These are phyloP conservation scores for Platichthys flesus DNA, from an alignment of 2,113 vertebrate species.

Conservation along the genomic window DNA sequence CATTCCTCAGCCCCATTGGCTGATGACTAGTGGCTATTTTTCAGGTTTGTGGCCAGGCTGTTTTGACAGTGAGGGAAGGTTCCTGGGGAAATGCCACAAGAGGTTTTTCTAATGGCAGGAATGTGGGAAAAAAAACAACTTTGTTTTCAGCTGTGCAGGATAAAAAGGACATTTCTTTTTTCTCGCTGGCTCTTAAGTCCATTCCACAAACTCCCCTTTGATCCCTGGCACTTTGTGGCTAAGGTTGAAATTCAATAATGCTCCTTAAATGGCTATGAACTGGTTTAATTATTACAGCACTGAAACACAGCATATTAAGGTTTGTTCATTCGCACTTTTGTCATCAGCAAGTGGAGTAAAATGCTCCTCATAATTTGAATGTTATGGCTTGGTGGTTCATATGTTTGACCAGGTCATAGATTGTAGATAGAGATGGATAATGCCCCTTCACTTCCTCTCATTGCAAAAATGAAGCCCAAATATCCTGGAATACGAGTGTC, in stretches of 20 bases:
- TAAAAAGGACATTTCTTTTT: not conserved
- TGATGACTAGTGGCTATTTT: slow-evolving; percentile 30
- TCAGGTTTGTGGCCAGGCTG: slow-evolving; percentile 32
- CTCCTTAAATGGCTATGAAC: not conserved
- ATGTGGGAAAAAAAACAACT: slow-evolving; percentile 26
- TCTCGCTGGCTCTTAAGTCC: slow-evolving; percentile 21
- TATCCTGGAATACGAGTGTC: too few species aligned
- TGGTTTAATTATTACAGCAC: not conserved
- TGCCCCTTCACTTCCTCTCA: too few species aligned
- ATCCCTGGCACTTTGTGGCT: slow-evolving; percentile 37
- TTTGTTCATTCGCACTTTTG: not conserved
- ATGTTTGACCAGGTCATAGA: too few species aligned
- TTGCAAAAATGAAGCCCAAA: too few species aligned
- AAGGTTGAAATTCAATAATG: slow-evolving; percentile 13
- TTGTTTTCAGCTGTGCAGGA: slow-evolving; percentile 59
- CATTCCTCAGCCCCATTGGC: slow-evolving; percentile 29
- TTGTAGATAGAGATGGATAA: too few species aligned
- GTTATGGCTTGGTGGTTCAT: too few species aligned
- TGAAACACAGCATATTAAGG: too few species aligned
- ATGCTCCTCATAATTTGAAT: not conserved
- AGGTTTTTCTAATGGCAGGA: slow-evolving; percentile 42
- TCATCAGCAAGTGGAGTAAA: not conserved
- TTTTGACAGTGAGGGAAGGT: slow-evolving; percentile 67
- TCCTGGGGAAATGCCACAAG: slow-evolving; percentile 70
- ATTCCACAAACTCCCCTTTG: slow-evolving; percentile 41